These are phyloP conservation scores for Danio aesculapii DNA, from an alignment of 2,797 vertebrate species.

Conservation along the genomic window DNA sequence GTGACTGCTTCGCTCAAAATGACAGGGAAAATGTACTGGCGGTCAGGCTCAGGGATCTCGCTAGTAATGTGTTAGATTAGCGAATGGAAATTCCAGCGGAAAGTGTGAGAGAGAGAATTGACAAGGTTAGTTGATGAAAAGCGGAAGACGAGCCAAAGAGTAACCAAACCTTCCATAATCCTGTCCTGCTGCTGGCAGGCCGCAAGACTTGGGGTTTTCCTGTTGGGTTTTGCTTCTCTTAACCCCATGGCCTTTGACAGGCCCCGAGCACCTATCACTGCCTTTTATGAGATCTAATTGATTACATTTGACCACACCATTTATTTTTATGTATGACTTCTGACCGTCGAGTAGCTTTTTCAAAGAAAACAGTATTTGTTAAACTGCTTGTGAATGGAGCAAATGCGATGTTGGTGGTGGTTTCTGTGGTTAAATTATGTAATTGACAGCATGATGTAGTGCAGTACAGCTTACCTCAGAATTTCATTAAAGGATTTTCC, in stretches of 20 bases:
- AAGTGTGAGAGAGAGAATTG: slow-evolving; percentile 45
- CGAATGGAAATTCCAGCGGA: slow-evolving; percentile 59
- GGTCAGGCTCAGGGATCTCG: slow-evolving; percentile 46
- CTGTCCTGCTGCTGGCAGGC: slow-evolving; percentile 52
- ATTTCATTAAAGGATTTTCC: slow-evolving; percentile 49
- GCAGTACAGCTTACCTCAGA: slow-evolving; percentile 49
- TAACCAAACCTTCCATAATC: slow-evolving; percentile 61
- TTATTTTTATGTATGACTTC: slow-evolving; percentile 52
- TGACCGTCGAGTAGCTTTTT: slow-evolving; percentile 46
- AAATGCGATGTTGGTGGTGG: slow-evolving; percentile 46
- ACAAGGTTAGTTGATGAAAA: slow-evolving; percentile 58
- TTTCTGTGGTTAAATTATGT: slow-evolving; percentile 49
- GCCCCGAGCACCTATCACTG: slow-evolving; percentile 48
- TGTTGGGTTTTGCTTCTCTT: slow-evolving; percentile 53
- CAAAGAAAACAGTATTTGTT: slow-evolving; percentile 51
- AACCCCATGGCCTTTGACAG: slow-evolving; percentile 47
- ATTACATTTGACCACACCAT: slow-evolving; percentile 53
- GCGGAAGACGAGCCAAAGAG: slow-evolving; percentile 53
- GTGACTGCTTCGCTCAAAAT: neutral
- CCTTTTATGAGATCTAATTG: slow-evolving; percentile 57
- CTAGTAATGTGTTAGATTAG: slow-evolving; percentile 54
- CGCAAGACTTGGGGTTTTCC: slow-evolving; percentile 49
- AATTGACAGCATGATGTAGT: slow-evolving; percentile 49
- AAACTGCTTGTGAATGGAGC: slow-evolving; percentile 33
- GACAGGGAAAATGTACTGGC: slow-evolving; percentile 9